These are phyloP conservation scores for Astropecten irregularis DNA, from an alignment of 53 echinoderm and acorn worm species.

Conservation along the genomic window DNA sequence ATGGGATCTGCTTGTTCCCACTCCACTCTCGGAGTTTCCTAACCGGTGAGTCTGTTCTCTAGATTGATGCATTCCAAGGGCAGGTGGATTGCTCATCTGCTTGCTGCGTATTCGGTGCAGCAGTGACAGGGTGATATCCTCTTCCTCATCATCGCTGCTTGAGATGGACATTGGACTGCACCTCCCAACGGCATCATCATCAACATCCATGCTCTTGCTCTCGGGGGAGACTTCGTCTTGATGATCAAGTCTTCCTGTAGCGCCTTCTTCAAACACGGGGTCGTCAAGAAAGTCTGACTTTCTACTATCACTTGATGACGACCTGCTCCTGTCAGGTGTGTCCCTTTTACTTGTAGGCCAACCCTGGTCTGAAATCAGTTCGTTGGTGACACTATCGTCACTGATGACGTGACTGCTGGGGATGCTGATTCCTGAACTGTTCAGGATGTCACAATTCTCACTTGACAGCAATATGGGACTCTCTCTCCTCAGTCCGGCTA, in stretches of 20 bases:
- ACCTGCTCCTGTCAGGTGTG: no score
- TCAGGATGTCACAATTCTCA: not conserved
- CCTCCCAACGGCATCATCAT: not conserved
- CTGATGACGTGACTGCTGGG: not conserved
- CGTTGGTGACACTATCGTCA: no score
- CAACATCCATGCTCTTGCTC: not conserved
- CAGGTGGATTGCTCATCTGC: not conserved
- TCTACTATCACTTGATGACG: not conserved
- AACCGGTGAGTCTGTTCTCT: no score
- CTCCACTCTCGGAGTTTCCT: not conserved
- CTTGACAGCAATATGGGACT: conserved; percentile 45
- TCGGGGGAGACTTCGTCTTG: not conserved
- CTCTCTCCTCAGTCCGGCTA: not conserved
- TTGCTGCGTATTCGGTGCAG: conserved; percentile 55
- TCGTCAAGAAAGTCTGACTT: not conserved
- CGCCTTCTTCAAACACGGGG: not conserved
- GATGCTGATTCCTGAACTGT: not conserved
- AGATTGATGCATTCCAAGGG: no score
- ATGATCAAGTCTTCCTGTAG: not conserved
- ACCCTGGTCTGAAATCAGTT: no score
- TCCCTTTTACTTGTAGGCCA: no score
- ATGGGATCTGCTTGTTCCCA: not conserved
- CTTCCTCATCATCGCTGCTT: conserved; percentile 52
- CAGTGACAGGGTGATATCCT: conserved; percentile 27
- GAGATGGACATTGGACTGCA: conserved; percentile 42